These are phyloP conservation scores for Chondrilla cf. caribensis DNA, from an alignment of 37 sponge, comb jelly and placozoan genomes.

Conservation along the genomic window DNA sequence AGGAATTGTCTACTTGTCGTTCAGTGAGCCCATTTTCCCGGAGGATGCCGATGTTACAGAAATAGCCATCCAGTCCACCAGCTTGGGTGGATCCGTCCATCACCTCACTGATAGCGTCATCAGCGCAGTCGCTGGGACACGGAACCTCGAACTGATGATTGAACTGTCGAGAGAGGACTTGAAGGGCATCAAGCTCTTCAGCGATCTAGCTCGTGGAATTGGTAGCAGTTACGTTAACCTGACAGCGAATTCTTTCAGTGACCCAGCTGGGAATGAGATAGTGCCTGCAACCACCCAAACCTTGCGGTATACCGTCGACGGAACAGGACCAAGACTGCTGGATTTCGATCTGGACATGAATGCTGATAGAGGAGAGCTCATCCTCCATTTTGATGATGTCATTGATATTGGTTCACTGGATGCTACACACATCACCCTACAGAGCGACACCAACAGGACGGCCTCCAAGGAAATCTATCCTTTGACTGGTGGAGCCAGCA, in stretches of 20 bases:
- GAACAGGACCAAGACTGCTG: constrained; percentile 45
- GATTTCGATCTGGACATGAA: constrained; percentile 55
- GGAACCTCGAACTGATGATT: constrained; percentile 39
- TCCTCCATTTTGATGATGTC: constrained; percentile 78
- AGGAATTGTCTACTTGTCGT: constrained; percentile 52
- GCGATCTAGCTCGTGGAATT: constrained; percentile 36
- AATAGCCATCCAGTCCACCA: constrained; percentile 47
- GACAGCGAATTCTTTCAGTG: constrained; percentile 56
- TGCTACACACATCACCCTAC: constrained; percentile 58
- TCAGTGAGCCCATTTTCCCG: constrained; percentile 79
- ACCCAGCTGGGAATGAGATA: constrained; percentile 71
- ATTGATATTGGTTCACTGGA: constrained; percentile 52
- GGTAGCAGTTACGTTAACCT: constrained; percentile 43
- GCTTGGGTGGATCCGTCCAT: constrained; percentile 28
- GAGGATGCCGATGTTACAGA: constrained; percentile 49
- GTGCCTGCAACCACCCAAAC: constrained; percentile 19
- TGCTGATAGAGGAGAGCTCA: constrained; percentile 25
- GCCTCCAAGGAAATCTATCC: constrained; percentile 32
- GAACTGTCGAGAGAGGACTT: constrained; percentile 59
- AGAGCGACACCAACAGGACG: constrained; percentile 35
- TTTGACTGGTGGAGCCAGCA: constrained; percentile 38
- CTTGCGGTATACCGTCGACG: constrained; percentile 33
- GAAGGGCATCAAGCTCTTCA: constrained; percentile 46
- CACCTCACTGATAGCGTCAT: constrained; percentile 51
- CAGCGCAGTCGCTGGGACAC: constrained; percentile 24